Percentiles rank a stretch among this genome's conserved stretches.
These are phyloP conservation scores for Fundulus diaphanus DNA, from an alignment of 2,797 vertebrate genomes.

Conservation along the genomic window DNA sequence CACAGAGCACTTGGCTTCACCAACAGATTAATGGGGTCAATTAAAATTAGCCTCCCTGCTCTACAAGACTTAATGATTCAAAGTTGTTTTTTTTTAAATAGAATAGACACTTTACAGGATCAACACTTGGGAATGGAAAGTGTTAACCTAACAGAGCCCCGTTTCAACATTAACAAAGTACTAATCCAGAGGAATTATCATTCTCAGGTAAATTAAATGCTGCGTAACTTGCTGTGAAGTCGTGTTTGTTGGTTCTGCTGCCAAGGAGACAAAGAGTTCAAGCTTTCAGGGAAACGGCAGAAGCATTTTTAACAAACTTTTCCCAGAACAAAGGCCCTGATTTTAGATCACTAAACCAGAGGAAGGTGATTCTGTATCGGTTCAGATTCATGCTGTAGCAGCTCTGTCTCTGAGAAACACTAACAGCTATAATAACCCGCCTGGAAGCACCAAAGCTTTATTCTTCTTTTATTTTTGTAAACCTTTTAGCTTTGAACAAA, in stretches of 20 bases:
- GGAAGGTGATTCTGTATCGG: background rate
- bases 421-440: background rate
- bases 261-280: background rate
- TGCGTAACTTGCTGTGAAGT: too few relatives aligned
- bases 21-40: too few relatives aligned
- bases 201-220: too few relatives aligned
- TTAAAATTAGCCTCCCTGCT: too few relatives aligned
- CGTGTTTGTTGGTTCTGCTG: background rate
- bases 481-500: background rate
- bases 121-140: background rate
- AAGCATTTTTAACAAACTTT: background rate
- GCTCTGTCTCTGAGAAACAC: conserved; percentile 26
- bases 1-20: too few relatives aligned
- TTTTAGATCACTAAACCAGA: background rate
- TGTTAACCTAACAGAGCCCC: too few relatives aligned
- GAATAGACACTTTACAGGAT: too few relatives aligned
- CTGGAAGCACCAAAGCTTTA: background rate
- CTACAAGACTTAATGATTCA: too few relatives aligned
- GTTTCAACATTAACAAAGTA: too few relatives aligned
- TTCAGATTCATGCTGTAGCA: background rate
- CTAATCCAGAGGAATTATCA: too few relatives aligned
- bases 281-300: background rate
- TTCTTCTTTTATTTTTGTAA: background rate
- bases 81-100: too few relatives aligned
- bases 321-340: background rate